Evolutionary conservation across 2,113 vertebrate species (phyloP), one percentile per base, ranked within the genome.

Genomic region (Myotis brandtii): DNA sequence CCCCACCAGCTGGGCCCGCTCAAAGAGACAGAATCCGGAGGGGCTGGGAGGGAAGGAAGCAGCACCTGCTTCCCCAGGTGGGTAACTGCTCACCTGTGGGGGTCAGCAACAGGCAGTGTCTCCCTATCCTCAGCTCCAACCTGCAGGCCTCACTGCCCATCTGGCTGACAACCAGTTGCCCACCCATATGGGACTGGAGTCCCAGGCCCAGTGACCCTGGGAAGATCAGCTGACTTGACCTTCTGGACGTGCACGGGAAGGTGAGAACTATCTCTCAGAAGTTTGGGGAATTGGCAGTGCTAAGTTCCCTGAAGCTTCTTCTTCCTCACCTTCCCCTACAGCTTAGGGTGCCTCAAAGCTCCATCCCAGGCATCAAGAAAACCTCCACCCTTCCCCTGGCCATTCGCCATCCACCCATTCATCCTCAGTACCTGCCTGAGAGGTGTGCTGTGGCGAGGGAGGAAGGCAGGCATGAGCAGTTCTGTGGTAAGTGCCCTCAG

Each of bases 21-120:
- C 72, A 10, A 40, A 76, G 70, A 90, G 52, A 59, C 18, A 87
- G 85, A 89, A 88, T 83, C 85, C 75, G 72, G 70, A 56, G 25
- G 52, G 27, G n/a, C 0, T 76, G 66, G 40, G 27, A 54, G 40
- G 37, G 8, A 9, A 30, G 14, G 1, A 56, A 67, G 92, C 27
- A 85, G 69, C 62, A 59, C 82, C 93, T 96, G 81, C 40, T 69
- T 92, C 56, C 79, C 20, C 70, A 82, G 27, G 70, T 67, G 67
- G 91, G 62, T 62, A 34, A 62, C 21, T 80, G 70, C 86, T 97
- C 88, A 69, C 64, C 90, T 75, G 6, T 20, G 92, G 67, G 87
- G 95, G 86, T 94, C 94, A 86, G 79, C 64, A 59, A 70, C 16
- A 67, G 83, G 50, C 84, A 59, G 12, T 17, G 1, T 6, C 25